These are phyloP conservation scores for Australoheros facetus DNA, from an alignment of 2,797 vertebrate species.

Conservation along the genomic window DNA sequence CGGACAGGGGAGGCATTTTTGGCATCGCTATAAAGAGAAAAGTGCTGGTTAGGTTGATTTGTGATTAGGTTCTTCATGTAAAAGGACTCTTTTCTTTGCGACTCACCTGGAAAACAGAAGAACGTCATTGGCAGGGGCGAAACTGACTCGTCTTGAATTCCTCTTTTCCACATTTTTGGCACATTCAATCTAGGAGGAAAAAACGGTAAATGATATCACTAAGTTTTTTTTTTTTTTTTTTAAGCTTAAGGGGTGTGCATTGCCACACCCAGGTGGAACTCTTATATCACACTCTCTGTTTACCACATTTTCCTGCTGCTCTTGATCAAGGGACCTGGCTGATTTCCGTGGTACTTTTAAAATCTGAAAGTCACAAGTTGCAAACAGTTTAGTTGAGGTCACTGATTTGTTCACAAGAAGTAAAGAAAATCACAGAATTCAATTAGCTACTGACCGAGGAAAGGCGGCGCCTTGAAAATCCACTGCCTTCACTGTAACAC, in stretches of 20 bases:
- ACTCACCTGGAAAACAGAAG: conserved; percentile 79
- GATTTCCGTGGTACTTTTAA: conserved; percentile 80
- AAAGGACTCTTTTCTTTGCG: not conserved
- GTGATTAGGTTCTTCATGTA: not conserved
- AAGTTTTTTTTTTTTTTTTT: not conserved
- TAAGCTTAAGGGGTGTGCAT: not conserved
- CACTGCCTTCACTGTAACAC: conserved; percentile 55
- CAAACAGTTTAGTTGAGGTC: not conserved
- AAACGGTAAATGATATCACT: not conserved
- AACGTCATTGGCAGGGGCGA: conserved; percentile 80
- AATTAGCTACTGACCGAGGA: conserved; percentile 72
- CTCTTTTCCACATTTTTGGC: conserved; percentile 74
- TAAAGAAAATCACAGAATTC: not conserved
- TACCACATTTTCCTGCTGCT: conserved; percentile 71
- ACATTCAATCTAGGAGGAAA: conserved; percentile 69
- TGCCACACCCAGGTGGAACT: not conserved
- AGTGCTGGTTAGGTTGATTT: not conserved
- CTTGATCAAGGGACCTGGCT: conserved; percentile 41
- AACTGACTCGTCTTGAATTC: conserved; percentile 83
- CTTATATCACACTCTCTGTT: not conserved
- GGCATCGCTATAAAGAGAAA: conserved; percentile 69
- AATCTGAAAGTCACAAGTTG: conserved; percentile 69
- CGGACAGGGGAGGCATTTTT: conserved; percentile 66
- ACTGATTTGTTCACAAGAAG: not conserved
- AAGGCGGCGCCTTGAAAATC: conserved; percentile 65